A percentile compares a stretch with the other conserved stretches of the same genome.
Conservation (phyloP, 2,888 invertebrate genomes). For the Didymodactylos carnosus region DNA sequence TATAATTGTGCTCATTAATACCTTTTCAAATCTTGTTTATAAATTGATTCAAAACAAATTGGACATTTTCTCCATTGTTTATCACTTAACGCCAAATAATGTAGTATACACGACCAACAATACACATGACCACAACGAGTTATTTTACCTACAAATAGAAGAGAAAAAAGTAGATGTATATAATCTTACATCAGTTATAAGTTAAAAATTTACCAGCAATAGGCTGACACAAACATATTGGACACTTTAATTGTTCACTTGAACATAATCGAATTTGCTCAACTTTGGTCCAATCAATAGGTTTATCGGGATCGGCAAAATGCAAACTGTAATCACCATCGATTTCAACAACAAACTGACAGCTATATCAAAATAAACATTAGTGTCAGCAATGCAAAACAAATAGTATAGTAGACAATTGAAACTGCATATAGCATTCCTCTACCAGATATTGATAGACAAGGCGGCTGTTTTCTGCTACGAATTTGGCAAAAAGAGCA, state of each 20-base stretch:
- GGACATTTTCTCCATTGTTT: constrained; percentile 56
- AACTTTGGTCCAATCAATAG: constrained; percentile 73
- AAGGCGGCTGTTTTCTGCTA: too few species aligned
- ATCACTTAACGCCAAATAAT: constrained; percentile 61
- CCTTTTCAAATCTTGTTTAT: constrained; percentile 63
- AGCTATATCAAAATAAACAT: constrained; percentile 38
- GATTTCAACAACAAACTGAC: constrained; percentile 75
- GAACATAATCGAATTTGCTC: constrained; percentile 50
- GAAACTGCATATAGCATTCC: too few species aligned
- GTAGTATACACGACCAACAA: constrained; percentile 83
- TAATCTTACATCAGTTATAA: neutral
- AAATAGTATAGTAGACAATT: neutral
- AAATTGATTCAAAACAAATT: constrained; percentile 65
- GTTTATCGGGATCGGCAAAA: constrained; percentile 59
- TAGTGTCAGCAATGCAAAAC: constrained; percentile 5
- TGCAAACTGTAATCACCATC: constrained; percentile 55
- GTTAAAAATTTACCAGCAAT: constrained; percentile 22
- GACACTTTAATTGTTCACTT: constrained; percentile 42
- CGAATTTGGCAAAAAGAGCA: too few species aligned
- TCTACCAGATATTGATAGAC: too few species aligned
- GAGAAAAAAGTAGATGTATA: neutral
- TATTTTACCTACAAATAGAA: too few species aligned
- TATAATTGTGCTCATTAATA: too few species aligned
- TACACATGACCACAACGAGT: constrained; percentile 83
- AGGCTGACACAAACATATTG: constrained; percentile 71